Percentiles rank a stretch among this genome's conserved stretches.
phyloP scores from a whole-genome alignment of 92 coral and sea anemone genomes.

The Zoanthus sansibaricus region DNA sequence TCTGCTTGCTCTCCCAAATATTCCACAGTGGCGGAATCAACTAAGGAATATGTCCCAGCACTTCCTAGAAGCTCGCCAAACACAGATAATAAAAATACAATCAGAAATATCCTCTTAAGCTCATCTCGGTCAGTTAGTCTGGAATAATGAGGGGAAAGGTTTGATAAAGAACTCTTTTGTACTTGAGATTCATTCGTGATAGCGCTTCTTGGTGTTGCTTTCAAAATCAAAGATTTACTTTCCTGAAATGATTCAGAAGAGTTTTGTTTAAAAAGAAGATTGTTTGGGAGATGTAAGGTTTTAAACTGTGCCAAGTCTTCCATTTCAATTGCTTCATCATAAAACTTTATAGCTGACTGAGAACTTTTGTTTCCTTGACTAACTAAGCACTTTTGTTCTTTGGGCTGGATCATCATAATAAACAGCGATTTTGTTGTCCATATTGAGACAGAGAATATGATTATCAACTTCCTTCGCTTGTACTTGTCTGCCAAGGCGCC shows the following conservation, averaged over 20 bases:
- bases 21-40: constrained; percentile 60
- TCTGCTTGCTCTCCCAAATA: constrained; percentile 52
- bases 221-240: background rate
- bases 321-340: constrained; percentile 8
- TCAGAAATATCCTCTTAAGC: constrained; percentile 52
- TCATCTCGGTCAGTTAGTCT: constrained; percentile 53
- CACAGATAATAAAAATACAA: constrained; percentile 47
- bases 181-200: background rate
- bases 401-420: constrained; percentile 56
- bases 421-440: constrained; percentile 56
- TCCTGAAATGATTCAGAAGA: background rate
- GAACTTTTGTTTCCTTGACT: constrained; percentile 35
- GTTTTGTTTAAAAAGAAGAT: background rate
- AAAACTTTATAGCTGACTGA: constrained; percentile 34
- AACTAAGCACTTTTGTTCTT: constrained; percentile 49
- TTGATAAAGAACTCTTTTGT: constrained; percentile 19
- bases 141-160: constrained; percentile 51
- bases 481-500: constrained; percentile 60
- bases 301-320: background rate
- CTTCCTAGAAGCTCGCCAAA: constrained; percentile 59
- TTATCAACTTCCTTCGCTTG: constrained; percentile 57
- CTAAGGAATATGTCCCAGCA: constrained; percentile 54
- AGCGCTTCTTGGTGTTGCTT: background rate
- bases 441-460: constrained; percentile 42
- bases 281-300: constrained; percentile 2